Percentiles rank a stretch among this genome's conserved stretches.
These are phyloP conservation scores for Sanderia malayensis DNA, from an alignment of 30 jellyfish, hydroid and myxozoan species.

Conservation along the genomic window DNA sequence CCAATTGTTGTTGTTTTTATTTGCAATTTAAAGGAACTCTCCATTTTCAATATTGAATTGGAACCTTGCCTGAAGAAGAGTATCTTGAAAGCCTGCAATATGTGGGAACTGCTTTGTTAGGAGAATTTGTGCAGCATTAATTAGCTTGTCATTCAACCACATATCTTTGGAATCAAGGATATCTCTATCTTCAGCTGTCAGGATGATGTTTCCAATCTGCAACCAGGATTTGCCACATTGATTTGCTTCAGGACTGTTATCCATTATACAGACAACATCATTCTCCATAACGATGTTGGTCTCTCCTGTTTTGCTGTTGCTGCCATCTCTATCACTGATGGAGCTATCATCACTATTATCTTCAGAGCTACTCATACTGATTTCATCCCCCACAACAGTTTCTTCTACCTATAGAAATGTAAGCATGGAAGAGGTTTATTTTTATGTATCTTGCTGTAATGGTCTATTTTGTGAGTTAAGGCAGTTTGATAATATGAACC, in stretches of 20 bases:
- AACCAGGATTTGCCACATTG: neutral
- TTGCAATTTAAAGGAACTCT: neutral
- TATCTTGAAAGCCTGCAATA: constrained; percentile 14
- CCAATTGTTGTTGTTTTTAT: neutral
- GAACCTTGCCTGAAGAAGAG: neutral
- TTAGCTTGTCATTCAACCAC: constrained; percentile 5
- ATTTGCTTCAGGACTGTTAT: neutral
- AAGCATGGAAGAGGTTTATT: too few species aligned
- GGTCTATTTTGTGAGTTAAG: too few species aligned
- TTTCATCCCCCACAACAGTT: neutral
- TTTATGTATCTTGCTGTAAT: too few species aligned
- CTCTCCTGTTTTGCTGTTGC: neutral
- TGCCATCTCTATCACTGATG: neutral
- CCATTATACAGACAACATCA: neutral
- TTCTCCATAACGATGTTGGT: neutral
- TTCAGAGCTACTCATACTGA: neutral
- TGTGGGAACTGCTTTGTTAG: constrained; percentile 2
- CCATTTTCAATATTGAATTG: constrained; percentile 3
- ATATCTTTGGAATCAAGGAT: constrained; percentile 1
- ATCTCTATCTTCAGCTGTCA: neutral
- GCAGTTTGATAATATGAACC: too few species aligned
- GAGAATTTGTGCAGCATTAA: constrained; percentile 15
- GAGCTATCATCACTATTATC: neutral
- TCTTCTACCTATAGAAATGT: neutral
- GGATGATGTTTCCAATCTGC: neutral